A percentile compares a stretch with the other conserved stretches of the same genome.
Evolutionary conservation across 2,113 vertebrate species (phyloP).

Genomic region (rat (Rattus norvegicus)): GRCr8 NC_086026.1:68468001-68468500

Average conservation of each 20-base stretch:
- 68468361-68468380: neutral
- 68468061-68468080: neutral
- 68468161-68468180: conserved; percentile 12
- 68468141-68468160: conserved; percentile 14
- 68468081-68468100: neutral
- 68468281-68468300: neutral
- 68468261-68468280: neutral
- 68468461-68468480: neutral
- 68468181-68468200: conserved; percentile 6
- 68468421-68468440: neutral
- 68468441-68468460: neutral
- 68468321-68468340: neutral
- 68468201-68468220: conserved; percentile 49
- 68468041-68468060: accelerated
- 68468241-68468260: conserved; percentile 38
- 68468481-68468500: neutral
- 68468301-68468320: neutral
- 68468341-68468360: neutral
- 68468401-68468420: neutral
- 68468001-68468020: neutral
- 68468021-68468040: accelerated
- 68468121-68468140: neutral
- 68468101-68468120: conserved; percentile 8
- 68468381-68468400: neutral
- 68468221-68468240: conserved; percentile 40